Evolutionary conservation across 2,888 invertebrate genomes (phyloP).

Genomic region (Fragum fragum): DNA sequence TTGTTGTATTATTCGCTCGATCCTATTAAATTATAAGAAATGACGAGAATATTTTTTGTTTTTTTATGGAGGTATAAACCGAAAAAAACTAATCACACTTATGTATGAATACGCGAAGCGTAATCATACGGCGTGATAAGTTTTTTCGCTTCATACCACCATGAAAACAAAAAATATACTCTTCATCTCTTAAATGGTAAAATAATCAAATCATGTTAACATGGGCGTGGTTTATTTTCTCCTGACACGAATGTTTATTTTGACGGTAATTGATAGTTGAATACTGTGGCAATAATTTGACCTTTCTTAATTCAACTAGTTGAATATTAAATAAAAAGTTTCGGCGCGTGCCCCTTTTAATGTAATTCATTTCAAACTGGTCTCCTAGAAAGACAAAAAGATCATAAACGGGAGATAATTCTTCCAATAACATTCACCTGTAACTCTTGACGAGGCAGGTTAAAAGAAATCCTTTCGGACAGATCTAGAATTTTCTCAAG

Average conservation of each 20-base stretch:
- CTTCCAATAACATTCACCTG: background rate
- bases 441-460: background rate
- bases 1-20: too few species aligned
- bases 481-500: too few species aligned
- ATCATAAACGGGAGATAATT: conserved; percentile 5
- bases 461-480: background rate
- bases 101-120: too few species aligned
- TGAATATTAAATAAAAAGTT: conserved; percentile 38
- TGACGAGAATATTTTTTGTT: too few species aligned
- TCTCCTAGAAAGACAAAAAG: background rate
- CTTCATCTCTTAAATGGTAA: too few species aligned
- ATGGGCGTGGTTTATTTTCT: background rate
- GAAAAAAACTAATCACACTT: too few species aligned
- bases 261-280: background rate
- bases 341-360: background rate
- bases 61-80: too few species aligned
- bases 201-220: too few species aligned
- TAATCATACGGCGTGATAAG: too few species aligned
- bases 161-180: too few species aligned
- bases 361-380: background rate
- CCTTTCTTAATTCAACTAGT: conserved; percentile 35
- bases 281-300: conserved; percentile 35
- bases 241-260: background rate
- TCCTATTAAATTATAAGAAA: too few species aligned
- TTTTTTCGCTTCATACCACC: too few species aligned